Evolutionary conservation across 2,797 vertebrate genomes (phyloP).

Genomic region (Micrastur ruficollis): DNA sequence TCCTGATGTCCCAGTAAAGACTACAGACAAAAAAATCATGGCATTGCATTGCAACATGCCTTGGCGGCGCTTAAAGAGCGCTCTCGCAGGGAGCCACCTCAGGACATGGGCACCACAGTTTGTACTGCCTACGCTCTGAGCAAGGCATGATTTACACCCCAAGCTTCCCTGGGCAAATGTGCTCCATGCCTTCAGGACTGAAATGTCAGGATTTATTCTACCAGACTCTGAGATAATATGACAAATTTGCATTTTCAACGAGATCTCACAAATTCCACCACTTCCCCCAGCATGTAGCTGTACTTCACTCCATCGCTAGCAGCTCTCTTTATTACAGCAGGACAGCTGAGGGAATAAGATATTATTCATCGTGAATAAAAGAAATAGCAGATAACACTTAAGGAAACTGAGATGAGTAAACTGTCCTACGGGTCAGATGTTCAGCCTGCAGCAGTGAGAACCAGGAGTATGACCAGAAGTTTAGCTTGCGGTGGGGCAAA

Average conservation of each 20-base stretch:
- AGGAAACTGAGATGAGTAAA: neutral
- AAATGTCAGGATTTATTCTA: constrained; percentile 4
- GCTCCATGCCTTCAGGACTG: neutral
- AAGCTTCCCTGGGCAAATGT: neutral
- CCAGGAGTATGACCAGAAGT: neutral
- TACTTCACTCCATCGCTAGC: neutral
- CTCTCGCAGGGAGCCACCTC: neutral
- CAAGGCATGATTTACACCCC: neutral
- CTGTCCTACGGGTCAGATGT: neutral
- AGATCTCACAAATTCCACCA: neutral
- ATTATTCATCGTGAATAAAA: neutral
- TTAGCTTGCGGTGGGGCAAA: neutral
- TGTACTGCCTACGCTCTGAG: neutral
- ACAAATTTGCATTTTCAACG: neutral
- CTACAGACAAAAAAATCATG: neutral
- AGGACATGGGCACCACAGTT: neutral
- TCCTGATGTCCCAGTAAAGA: neutral
- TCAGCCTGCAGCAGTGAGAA: neutral
- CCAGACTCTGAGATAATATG: neutral
- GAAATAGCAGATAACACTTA: neutral
- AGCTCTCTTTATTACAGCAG: neutral
- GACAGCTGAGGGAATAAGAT: neutral
- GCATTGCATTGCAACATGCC: neutral
- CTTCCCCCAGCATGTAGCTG: neutral
- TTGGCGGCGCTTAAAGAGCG: neutral